Conservation (phyloP, 2,888 invertebrate species). For the Drosophila barbarae region DNA sequence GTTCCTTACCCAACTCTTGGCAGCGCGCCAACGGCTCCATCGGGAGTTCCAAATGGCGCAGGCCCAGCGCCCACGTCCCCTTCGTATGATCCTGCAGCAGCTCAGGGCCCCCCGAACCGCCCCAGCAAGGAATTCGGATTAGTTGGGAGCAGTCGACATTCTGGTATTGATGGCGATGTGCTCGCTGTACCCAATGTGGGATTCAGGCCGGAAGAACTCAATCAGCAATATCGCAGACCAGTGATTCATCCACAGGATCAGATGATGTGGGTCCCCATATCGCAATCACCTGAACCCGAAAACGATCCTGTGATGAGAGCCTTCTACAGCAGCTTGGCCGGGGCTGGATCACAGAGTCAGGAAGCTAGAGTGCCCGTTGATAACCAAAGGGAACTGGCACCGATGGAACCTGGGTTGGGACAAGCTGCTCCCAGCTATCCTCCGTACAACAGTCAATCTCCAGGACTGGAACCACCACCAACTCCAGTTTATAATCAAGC, state of each 20-base stretch:
- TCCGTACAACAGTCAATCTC: neutral
- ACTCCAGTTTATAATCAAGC: neutral
- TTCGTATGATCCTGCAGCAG: conserved; percentile 59
- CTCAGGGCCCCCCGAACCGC: conserved; percentile 36
- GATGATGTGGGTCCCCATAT: conserved; percentile 36
- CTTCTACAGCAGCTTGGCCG: conserved; percentile 58
- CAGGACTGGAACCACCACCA: conserved; percentile 16
- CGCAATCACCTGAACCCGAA: conserved; percentile 31
- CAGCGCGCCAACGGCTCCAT: conserved; percentile 49
- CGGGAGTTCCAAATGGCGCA: conserved; percentile 48
- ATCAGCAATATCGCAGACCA: conserved; percentile 33
- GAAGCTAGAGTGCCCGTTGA: neutral
- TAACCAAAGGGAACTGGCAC: neutral
- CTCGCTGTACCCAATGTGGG: conserved; percentile 49
- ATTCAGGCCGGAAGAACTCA: conserved; percentile 49
- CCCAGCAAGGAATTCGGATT: conserved; percentile 12
- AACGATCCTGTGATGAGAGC: conserved; percentile 71
- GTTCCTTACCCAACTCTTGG: conserved; percentile 54
- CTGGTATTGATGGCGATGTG: conserved; percentile 42
- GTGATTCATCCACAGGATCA: conserved; percentile 19
- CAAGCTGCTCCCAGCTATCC: conserved; percentile 24
- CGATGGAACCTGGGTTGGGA: conserved; percentile 10
- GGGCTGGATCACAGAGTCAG: neutral
- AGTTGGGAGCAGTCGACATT: conserved; percentile 20
- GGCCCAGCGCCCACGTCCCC: conserved; percentile 60